Base-by-base conservation (phyloP, 23 tunicate species). In the Corella eumyota region DNA sequence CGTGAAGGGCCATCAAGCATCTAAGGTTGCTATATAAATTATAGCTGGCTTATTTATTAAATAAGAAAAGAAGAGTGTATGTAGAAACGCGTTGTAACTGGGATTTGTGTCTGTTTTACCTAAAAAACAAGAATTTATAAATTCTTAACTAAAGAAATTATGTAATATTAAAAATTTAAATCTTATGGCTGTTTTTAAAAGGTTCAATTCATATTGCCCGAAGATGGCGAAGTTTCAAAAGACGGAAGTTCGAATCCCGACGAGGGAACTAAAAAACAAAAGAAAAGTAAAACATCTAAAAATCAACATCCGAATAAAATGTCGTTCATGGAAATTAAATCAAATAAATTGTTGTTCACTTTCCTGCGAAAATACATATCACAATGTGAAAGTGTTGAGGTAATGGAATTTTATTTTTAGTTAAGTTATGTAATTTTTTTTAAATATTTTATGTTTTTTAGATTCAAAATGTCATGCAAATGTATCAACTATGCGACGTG, bases 381-480 rank as follows among this genome's bases (percentile, higher is more conserved):
- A 2, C 94, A 84, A 36, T 84, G 94, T 58, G 94, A 84, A 69
- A 84, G 94, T 38, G 80, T 84, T 45, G 94, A 84, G 68, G 94
- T 84, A 49, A 56, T 19, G 20, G 22, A n/a, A n/a, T n/a, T n/a
- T n/a, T n/a, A n/a, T n/a, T n/a, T n/a, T n/a, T n/a, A n/a, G n/a
- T n/a, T n/a, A n/a, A n/a, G n/a, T n/a, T n/a, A n/a, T n/a, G n/a
- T n/a, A n/a, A n/a, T n/a, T n/a, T n/a, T n/a, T n/a, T n/a, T n/a
- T n/a, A n/a, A n/a, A n/a, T n/a, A n/a, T n/a, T n/a, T n/a, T n/a
- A n/a, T n/a, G n/a, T n/a, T 62, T 71, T 36, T 7, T 64, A 81
- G 92, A 64, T 82, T 33, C 92, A 82, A 52, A 82, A 82, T 56
- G 73, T 82, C 36, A 58, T 73, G 66, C 92, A 74, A 61, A 82